Conservation (phyloP, 2,888 invertebrate genomes). For the Stegana nigrithorax region DNA sequence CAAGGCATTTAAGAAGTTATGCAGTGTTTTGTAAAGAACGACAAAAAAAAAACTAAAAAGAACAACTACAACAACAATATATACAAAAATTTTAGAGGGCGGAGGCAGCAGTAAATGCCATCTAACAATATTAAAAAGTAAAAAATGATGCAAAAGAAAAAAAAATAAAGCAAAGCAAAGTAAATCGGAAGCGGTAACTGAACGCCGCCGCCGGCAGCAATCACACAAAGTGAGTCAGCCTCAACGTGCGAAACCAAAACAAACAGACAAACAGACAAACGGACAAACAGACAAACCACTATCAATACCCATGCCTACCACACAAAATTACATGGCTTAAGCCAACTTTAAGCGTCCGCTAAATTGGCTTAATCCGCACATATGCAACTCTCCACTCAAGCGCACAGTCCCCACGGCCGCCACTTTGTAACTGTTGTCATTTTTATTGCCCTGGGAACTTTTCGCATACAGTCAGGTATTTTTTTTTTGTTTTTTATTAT, state of each 20-base stretch:
- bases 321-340: slow-evolving; percentile 30
- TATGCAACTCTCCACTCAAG: neutral
- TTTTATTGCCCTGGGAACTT: slow-evolving; percentile 61
- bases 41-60: neutral
- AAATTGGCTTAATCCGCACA: slow-evolving; percentile 58
- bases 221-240: too few species aligned
- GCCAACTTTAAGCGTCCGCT: slow-evolving; percentile 61
- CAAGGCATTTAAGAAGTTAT: too few species aligned
- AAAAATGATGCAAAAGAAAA: neutral
- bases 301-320: neutral
- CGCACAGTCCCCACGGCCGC: slow-evolving; percentile 22
- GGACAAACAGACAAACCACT: neutral
- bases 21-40: neutral
- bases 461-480: slow-evolving; percentile 49
- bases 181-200: neutral
- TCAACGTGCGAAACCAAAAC: slow-evolving; percentile 13
- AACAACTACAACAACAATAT: too few species aligned
- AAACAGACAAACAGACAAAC: slow-evolving; percentile 15
- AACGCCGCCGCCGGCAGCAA: neutral
- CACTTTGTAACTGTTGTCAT: slow-evolving; percentile 62
- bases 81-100: too few species aligned
- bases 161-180: neutral
- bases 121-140: neutral
- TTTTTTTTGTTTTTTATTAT: slow-evolving; percentile 25
- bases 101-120: neutral